phyloP scores from a whole-genome alignment of 2,888 invertebrate species.

The Hypercompe scribonia region DNA sequence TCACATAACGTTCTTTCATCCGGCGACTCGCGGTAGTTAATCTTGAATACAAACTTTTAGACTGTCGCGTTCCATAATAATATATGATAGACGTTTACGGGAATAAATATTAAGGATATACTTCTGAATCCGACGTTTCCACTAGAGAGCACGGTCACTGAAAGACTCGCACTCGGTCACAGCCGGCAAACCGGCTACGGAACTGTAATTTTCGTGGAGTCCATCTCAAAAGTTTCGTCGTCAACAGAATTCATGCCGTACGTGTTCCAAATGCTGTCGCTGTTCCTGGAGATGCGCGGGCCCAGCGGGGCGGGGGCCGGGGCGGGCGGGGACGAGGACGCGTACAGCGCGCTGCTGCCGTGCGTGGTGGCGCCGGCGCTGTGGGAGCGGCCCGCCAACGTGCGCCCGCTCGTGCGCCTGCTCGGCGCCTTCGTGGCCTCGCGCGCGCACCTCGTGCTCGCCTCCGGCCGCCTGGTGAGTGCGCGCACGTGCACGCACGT shows the following conservation, averaged over 20 bases:
- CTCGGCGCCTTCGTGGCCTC: constrained; percentile 93
- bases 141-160: not conserved
- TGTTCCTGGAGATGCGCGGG: constrained; percentile 93
- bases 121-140: not conserved
- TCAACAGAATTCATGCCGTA: constrained; percentile 97
- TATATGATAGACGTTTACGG: too few relatives aligned
- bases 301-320: constrained; percentile 60
- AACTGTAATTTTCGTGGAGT: too few relatives aligned
- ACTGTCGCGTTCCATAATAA: too few relatives aligned
- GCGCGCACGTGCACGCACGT: too few relatives aligned
- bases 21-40: too few relatives aligned
- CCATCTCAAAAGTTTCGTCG: not conserved
- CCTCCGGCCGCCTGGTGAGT: constrained; percentile 90
- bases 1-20: too few relatives aligned
- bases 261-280: constrained; percentile 98
- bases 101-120: not conserved
- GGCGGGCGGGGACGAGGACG: constrained; percentile 85
- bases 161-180: too few relatives aligned
- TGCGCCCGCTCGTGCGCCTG: constrained; percentile 96
- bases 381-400: constrained; percentile 98
- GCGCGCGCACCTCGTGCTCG: constrained; percentile 68
- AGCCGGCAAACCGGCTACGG: too few relatives aligned
- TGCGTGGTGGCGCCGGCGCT: constrained; percentile 95
- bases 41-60: too few relatives aligned
- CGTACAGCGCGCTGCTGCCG: constrained; percentile 96